Conservation (phyloP, 2,113 vertebrate species). For the Rhagologus leucostigma region DNA sequence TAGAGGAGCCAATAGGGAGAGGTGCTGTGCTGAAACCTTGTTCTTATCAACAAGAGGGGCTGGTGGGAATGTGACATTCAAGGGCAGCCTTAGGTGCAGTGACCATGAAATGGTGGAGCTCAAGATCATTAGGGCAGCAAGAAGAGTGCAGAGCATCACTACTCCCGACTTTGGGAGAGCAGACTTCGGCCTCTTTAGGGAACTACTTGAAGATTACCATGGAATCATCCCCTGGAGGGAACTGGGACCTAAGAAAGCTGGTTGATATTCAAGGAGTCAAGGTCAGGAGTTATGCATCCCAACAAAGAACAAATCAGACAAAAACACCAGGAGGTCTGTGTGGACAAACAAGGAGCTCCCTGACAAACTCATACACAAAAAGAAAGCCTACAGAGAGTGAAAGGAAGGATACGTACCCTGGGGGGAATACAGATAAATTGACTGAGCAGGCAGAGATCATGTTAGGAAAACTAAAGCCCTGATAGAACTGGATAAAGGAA, state of each 20-base stretch:
- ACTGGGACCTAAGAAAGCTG: background rate
- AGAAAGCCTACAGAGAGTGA: background rate
- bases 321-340: background rate
- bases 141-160: background rate
- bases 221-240: background rate
- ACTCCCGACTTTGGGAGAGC: background rate
- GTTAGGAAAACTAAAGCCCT: background rate
- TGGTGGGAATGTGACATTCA: background rate
- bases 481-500: background rate
- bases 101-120: background rate
- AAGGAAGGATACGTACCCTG: background rate
- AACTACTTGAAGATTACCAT: background rate
- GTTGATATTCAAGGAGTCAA: background rate
- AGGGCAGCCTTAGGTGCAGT: background rate
- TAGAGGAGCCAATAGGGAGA: background rate
- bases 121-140: background rate
- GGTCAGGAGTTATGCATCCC: background rate
- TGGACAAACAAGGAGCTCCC: background rate
- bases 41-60: background rate
- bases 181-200: background rate
- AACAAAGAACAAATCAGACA: background rate
- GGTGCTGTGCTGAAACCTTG: background rate
- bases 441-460: background rate
- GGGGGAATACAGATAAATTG: background rate
- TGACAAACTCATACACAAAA: background rate